Conservation (phyloP, 2,797 vertebrate species). For the Columba guinea region DNA sequence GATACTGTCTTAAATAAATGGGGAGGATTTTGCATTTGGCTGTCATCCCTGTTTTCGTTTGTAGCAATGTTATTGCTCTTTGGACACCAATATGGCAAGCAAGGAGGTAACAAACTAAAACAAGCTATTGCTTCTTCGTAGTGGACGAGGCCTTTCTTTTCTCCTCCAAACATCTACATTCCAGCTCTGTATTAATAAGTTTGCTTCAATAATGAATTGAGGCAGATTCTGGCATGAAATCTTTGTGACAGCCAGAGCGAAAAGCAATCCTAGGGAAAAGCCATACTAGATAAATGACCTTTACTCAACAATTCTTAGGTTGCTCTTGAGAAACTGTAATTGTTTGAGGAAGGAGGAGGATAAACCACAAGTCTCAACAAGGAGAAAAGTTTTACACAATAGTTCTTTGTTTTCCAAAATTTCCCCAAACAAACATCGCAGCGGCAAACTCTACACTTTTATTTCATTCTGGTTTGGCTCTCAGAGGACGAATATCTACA, state of each 20-base stretch:
- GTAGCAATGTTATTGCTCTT: not conserved
- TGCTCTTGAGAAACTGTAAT: conserved; percentile 54
- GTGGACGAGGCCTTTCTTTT: not conserved
- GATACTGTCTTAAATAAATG: not conserved
- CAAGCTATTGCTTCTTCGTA: not conserved
- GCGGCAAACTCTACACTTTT: not conserved
- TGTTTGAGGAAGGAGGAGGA: conserved; percentile 21
- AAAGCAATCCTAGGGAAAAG: conserved; percentile 21
- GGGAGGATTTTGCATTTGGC: not conserved
- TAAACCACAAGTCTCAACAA: conserved; percentile 48
- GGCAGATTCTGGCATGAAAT: not conserved
- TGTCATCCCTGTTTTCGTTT: not conserved
- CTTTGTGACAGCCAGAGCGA: not conserved
- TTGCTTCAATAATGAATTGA: not conserved
- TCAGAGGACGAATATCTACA: not conserved
- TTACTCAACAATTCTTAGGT: conserved; percentile 35
- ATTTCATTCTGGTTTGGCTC: not conserved
- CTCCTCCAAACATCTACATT: not conserved
- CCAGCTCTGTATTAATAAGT: not conserved
- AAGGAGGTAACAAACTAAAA: not conserved
- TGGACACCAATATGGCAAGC: not conserved
- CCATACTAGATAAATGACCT: conserved; percentile 17
- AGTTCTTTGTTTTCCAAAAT: conserved; percentile 37
- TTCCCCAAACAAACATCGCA: not conserved
- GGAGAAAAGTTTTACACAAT: conserved; percentile 40